Evolutionary conservation across 1,140 invertebrate species (phyloP).

Genomic region (Aphelinus atriplicis): DNA sequence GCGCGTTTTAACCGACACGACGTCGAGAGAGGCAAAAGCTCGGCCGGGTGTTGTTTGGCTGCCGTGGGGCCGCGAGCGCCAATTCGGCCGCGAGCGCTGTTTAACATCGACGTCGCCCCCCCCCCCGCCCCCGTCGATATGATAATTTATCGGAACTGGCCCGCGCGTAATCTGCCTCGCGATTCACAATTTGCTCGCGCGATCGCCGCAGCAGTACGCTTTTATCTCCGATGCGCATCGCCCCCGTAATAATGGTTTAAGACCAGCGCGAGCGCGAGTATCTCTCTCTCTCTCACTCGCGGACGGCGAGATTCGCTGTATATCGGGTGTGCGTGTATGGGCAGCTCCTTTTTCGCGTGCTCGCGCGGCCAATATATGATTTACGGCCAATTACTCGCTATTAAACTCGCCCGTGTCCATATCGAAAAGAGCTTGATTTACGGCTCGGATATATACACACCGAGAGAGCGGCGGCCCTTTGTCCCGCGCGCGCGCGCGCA

Average conservation of each 20-base stretch:
- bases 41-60: slow-evolving; percentile 25
- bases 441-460: not conserved
- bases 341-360: not conserved
- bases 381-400: slow-evolving; percentile 40
- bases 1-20: too few species aligned
- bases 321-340: not conserved
- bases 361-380: slow-evolving; percentile 3
- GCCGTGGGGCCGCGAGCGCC: slow-evolving; percentile 38
- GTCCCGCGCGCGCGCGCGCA: not conserved
- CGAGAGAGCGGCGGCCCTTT: not conserved
- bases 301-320: too few species aligned
- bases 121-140: slow-evolving; percentile 17
- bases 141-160: slow-evolving; percentile 31
- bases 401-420: slow-evolving; percentile 34
- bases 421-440: slow-evolving; percentile 23
- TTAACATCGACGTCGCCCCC: slow-evolving; percentile 51
- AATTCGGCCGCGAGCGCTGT: slow-evolving; percentile 36
- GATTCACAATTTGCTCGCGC: slow-evolving; percentile 55
- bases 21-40: slow-evolving; percentile 1
- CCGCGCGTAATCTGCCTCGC: slow-evolving; percentile 54
- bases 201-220: slow-evolving; percentile 50
- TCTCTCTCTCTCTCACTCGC: not conserved
- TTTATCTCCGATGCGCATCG: slow-evolving; percentile 54
- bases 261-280: slow-evolving; percentile 14
- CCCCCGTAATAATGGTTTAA: slow-evolving; percentile 51